These are phyloP conservation scores for Eurytoma adleriae DNA, from an alignment of 2,888 invertebrate species.

Conservation along the genomic window DNA sequence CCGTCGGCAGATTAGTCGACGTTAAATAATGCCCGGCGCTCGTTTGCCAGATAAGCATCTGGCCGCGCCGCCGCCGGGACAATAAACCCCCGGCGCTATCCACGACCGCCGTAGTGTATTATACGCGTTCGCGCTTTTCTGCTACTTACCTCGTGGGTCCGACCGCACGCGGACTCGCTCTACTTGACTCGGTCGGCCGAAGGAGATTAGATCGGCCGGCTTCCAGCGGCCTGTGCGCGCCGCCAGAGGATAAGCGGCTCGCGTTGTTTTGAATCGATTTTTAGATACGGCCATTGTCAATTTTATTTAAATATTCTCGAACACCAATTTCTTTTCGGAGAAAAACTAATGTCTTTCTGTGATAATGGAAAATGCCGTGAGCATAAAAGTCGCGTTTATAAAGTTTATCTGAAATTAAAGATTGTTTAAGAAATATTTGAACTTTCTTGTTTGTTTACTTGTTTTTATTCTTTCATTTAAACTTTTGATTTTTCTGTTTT, in stretches of 20 bases:
- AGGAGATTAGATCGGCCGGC: not conserved
- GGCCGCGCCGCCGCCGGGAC: not conserved
- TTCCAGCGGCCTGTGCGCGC: not conserved
- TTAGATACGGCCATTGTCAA: not conserved
- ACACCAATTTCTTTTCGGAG: no score
- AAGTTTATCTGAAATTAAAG: no score
- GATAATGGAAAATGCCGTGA: no score
- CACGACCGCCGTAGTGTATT: not conserved
- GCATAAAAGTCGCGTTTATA: no score
- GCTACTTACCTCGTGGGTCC: not conserved
- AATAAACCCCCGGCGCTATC: conserved; percentile 9
- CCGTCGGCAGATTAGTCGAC: conserved; percentile 15
- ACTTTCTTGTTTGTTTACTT: no score
- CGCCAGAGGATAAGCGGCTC: not conserved
- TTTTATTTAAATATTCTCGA: no score
- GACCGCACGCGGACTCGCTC: not conserved
- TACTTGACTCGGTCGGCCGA: not conserved
- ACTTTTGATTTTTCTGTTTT: no score
- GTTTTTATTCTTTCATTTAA: no score
- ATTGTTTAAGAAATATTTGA: no score
- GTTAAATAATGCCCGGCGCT: conserved; percentile 27
- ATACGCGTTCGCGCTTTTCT: not conserved
- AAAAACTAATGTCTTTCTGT: no score
- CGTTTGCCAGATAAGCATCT: conserved; percentile 31
- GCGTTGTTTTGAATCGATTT: not conserved